These are phyloP conservation scores for Falco punctatus DNA, from an alignment of 2,113 vertebrate genomes.

Conservation along the genomic window DNA sequence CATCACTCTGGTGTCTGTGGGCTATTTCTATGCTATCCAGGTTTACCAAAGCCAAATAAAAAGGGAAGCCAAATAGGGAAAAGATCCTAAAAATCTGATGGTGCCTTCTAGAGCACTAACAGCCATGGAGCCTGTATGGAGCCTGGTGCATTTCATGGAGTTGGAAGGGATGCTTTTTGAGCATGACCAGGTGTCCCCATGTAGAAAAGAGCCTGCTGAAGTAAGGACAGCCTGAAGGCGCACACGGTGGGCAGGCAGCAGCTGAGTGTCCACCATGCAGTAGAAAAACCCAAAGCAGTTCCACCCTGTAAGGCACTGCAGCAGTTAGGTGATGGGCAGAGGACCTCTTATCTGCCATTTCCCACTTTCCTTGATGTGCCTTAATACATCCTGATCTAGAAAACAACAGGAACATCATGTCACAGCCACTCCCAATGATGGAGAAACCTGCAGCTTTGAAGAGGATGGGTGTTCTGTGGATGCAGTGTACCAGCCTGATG, in stretches of 20 bases:
- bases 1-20: fast-evolving
- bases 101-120: neutral
- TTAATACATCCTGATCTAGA: neutral
- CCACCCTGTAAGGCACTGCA: neutral
- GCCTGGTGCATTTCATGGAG: neutral
- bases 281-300: neutral
- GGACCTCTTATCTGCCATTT: neutral
- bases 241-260: neutral
- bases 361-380: neutral
- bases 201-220: neutral
- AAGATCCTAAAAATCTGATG: neutral
- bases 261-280: neutral
- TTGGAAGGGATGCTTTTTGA: neutral
- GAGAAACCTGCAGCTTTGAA: neutral
- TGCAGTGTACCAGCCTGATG: neutral
- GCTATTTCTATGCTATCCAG: neutral
- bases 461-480: neutral
- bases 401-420: neutral
- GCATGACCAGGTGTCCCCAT: neutral
- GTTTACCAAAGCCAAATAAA: neutral
- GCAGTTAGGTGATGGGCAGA: neutral
- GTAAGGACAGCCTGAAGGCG: neutral
- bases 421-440: neutral
- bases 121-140: fast-evolving
- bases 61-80: neutral